Evolutionary conservation across 2,113 vertebrate genomes (phyloP).

Genomic region (Ameiurus melas): DNA sequence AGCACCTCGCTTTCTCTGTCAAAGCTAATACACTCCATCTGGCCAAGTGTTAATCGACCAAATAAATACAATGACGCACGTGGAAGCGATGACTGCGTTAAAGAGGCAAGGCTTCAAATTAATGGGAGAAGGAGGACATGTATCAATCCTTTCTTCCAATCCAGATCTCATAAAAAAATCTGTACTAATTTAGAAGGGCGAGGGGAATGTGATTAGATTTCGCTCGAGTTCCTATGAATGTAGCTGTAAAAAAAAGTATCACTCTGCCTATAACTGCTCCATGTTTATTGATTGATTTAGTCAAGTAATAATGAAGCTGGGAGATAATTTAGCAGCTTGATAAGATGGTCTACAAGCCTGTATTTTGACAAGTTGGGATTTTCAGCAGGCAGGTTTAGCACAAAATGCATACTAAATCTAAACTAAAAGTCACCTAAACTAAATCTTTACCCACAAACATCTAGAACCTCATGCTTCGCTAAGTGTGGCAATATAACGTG

Average conservation of each 20-base stretch:
- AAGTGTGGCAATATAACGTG: too few relatives aligned
- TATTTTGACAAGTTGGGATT: neutral
- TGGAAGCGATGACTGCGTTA: conserved; percentile 15
- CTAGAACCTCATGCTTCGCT: neutral
- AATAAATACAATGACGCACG: conserved; percentile 10
- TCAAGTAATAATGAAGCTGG: neutral
- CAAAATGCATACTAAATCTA: neutral
- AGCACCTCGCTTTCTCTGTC: conserved; percentile 2
- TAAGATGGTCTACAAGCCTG: neutral
- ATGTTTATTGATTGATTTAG: conserved; percentile 8
- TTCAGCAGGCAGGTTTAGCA: neutral
- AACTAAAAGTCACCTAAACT: neutral
- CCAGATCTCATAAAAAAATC: neutral
- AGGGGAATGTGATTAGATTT: neutral
- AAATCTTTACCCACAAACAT: neutral
- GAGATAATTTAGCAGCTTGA: neutral
- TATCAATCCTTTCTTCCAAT: neutral
- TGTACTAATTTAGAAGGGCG: neutral
- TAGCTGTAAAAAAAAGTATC: neutral
- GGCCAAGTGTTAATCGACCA: conserved; percentile 27
- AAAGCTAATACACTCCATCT: conserved; percentile 39
- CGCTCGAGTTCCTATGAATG: neutral
- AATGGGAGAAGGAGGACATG: neutral
- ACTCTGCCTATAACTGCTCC: neutral
- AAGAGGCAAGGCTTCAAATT: neutral